Evolutionary conservation across 2,113 vertebrate genomes (phyloP), one percentile per base, ranked within the genome.

Genomic region (Chlamydotis undulata): DNA sequence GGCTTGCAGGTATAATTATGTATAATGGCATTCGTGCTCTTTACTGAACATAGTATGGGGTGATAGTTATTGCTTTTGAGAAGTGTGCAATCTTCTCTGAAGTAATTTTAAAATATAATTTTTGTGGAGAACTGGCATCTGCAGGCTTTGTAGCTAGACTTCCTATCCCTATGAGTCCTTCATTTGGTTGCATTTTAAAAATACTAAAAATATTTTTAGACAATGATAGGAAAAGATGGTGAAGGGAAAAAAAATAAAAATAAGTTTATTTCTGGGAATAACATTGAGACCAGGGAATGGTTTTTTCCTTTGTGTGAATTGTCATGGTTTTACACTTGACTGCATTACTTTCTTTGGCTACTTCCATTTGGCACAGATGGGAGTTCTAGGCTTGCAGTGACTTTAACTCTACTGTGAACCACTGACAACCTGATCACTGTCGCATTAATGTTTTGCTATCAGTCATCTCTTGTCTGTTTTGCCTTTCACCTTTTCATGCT

Each of bases 31-130:
- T 41, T 90, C 0, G 4, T 90, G 71, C 79, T 88, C 79, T 95
- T 96, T 94, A 89, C 64, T 86, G 71, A 95, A 69, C 75, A n/a
- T 87, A 90, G 75, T 82, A 93, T 96, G 92, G 59, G 75, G 85
- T 90, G 82, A 76, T 87, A 92, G 78, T 94, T 95, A 93, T 25
- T 97, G 88, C 92, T 73, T 94, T 90, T 83, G 82, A 83, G 71
- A 95, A 90, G 85, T 61, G 67, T 90, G 55, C 63, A 41, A 52
- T 93, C 35, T 93, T 94, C 94, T 80, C 90, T 88, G 45, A 83
- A 93, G 78, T 73, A 0, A 61, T 73, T 95, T 96, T 95, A n/a
- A 90, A 91, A 80, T 68, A 79, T 47, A 53, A 90, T 85, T 95
- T 92, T 88, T 53, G 53, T 88, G 70, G 56, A 93, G 94, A 95